A percentile compares a stretch with the other conserved stretches of the same genome.
These are phyloP conservation scores for Noctuana brunneofusca DNA, from an alignment of 2,888 invertebrate species.

Conservation along the genomic window DNA sequence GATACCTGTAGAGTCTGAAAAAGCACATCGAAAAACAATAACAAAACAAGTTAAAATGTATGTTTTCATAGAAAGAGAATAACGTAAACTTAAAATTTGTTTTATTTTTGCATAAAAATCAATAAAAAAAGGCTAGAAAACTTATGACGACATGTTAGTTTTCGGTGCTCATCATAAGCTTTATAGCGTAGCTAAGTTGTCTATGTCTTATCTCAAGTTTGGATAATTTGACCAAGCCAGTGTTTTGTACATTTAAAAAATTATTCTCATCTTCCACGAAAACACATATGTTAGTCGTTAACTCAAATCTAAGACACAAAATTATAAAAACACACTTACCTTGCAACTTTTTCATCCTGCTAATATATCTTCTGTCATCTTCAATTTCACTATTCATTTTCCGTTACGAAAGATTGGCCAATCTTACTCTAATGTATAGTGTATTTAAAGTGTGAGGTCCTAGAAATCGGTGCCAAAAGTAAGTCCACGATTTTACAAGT, in stretches of 20 bases:
- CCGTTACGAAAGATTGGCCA: conserved; percentile 64
- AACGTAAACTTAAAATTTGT: neutral
- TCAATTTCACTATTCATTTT: conserved; percentile 50
- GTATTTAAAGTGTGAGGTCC: conserved; percentile 28
- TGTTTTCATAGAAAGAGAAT: conserved; percentile 7
- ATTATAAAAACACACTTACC: conserved; percentile 62
- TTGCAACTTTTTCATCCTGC: conserved; percentile 45
- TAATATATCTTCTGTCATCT: conserved; percentile 48
- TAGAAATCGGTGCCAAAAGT: conserved; percentile 66
- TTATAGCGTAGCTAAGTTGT: too few relatives aligned
- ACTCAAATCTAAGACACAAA: conserved; percentile 42
- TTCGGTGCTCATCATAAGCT: neutral
- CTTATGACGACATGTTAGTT: neutral
- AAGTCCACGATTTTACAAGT: conserved; percentile 46
- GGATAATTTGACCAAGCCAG: neutral
- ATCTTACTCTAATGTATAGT: conserved; percentile 61
- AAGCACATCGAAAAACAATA: conserved; percentile 69
- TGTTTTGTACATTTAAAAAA: neutral
- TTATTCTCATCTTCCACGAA: neutral
- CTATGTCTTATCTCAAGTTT: neutral
- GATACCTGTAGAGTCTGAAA: conserved; percentile 78
- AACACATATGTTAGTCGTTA: conserved; percentile 53
- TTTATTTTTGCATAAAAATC: neutral
- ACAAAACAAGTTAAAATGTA: conserved; percentile 52
- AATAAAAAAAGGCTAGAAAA: neutral